phyloP scores from a whole-genome alignment of 37 sponge, comb jelly and placozoan species.

The Trichoplax adhaerens region DNA sequence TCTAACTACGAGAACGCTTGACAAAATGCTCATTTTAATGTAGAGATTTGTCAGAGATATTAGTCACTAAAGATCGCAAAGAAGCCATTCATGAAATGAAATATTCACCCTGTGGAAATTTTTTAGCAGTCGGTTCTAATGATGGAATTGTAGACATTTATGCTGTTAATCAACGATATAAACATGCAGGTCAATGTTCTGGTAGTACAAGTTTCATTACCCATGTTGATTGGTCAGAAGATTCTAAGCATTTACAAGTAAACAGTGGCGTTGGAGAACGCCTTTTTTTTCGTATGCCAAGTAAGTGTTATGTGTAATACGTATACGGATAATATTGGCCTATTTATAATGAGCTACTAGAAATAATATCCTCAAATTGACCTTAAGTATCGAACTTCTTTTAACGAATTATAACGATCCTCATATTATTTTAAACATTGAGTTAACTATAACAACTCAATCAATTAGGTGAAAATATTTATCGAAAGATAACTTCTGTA shows the following conservation, averaged over 20 bases:
- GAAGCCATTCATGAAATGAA: constrained; percentile 89
- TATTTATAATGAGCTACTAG: too few relatives aligned
- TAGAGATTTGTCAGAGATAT: constrained; percentile 40
- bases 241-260: constrained; percentile 59
- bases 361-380: too few relatives aligned
- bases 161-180: constrained; percentile 41
- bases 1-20: too few relatives aligned
- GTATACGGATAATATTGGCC: neutral
- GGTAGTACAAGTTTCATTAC: constrained; percentile 89
- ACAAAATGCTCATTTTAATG: neutral
- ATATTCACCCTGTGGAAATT: constrained; percentile 80
- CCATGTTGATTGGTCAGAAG: constrained; percentile 87
- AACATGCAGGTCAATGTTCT: constrained; percentile 39
- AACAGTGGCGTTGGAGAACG: constrained; percentile 88
- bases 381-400: too few relatives aligned
- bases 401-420: too few relatives aligned
- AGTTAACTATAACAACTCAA: too few relatives aligned
- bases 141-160: constrained; percentile 88
- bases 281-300: constrained; percentile 61
- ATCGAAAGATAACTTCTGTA: too few relatives aligned
- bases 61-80: constrained; percentile 47
- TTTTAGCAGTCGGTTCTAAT: constrained; percentile 87
- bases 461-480: too few relatives aligned
- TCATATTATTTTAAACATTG: too few relatives aligned
- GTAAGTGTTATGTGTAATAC: constrained; percentile 11